Evolutionary conservation across 1,140 invertebrate genomes (phyloP).

Genomic region (Bombus confusus): DNA sequence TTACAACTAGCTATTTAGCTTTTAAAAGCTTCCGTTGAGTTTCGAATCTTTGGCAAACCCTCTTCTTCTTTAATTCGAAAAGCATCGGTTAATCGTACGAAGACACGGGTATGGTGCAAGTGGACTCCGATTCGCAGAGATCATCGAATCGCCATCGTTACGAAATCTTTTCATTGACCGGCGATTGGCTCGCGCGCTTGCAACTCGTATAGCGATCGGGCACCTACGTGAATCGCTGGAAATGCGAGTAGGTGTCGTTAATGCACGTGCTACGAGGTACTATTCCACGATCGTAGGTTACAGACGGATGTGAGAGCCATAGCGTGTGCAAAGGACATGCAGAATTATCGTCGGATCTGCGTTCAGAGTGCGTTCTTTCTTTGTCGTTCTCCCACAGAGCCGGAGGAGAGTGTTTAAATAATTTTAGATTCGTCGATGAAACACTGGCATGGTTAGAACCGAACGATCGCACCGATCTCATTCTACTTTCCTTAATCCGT

Average conservation of each 20-base stretch:
- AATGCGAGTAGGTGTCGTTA: constrained; percentile 42
- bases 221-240: constrained; percentile 42
- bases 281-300: constrained; percentile 11
- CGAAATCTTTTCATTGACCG: constrained; percentile 51
- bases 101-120: not conserved
- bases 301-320: constrained; percentile 3
- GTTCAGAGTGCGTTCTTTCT: not conserved
- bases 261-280: constrained; percentile 16
- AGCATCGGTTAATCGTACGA: not conserved
- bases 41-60: no score
- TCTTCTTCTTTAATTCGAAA: not conserved
- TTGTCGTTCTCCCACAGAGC: accelerated
- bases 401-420: not conserved
- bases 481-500: not conserved
- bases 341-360: constrained; percentile 25
- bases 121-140: constrained; percentile 8
- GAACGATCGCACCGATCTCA: not conserved
- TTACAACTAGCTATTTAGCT: no score
- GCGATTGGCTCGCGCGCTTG: constrained; percentile 18
- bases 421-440: not conserved
- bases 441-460: not conserved
- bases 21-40: no score
- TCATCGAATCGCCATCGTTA: constrained; percentile 33
- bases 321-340: not conserved
- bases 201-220: not conserved